These are phyloP conservation scores for Euborellia annulipes DNA, from an alignment of 1,140 invertebrate species.

Conservation along the genomic window DNA sequence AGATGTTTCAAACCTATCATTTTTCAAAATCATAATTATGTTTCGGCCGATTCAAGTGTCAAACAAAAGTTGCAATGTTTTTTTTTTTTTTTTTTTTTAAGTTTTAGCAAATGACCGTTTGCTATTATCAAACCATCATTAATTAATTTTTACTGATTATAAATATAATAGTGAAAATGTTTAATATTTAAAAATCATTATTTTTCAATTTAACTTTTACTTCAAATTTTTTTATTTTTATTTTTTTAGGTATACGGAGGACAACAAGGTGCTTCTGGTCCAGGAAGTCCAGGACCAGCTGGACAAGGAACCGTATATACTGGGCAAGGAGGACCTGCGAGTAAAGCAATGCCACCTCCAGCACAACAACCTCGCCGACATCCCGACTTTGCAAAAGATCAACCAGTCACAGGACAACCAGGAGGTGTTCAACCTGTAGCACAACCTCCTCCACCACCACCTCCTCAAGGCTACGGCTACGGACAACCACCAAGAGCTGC, in stretches of 20 bases:
- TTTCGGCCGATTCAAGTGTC: no score
- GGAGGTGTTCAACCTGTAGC: slow-evolving; percentile 13
- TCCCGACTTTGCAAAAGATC: slow-evolving; percentile 72
- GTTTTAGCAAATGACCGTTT: no score
- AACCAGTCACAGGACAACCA: slow-evolving; percentile 20
- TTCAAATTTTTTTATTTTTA: slow-evolving; percentile 6
- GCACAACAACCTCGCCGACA: slow-evolving; percentile 56
- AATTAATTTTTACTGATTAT: slow-evolving; percentile 4
- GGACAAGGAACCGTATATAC: no score
- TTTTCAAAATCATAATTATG: no score
- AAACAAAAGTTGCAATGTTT: no score
- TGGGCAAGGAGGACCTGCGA: slow-evolving; percentile 19
- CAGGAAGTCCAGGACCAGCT: no score
- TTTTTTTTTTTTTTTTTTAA: no score
- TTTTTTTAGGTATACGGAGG: slow-evolving; percentile 14
- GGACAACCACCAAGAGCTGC: no score
- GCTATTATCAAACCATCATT: no score
- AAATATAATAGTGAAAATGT: no score
- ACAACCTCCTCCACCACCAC: slow-evolving; percentile 14
- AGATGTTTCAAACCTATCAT: no score
- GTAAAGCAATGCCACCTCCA: slow-evolving; percentile 48
- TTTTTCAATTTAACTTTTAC: slow-evolving; percentile 5
- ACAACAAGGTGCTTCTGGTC: no score
- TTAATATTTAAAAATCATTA: background rate
- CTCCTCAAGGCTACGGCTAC: background rate